Evolutionary conservation across 2,797 vertebrate genomes (phyloP), one percentile per base, ranked within the genome.

Genomic region (Arnoldichthys spilopterus): DNA sequence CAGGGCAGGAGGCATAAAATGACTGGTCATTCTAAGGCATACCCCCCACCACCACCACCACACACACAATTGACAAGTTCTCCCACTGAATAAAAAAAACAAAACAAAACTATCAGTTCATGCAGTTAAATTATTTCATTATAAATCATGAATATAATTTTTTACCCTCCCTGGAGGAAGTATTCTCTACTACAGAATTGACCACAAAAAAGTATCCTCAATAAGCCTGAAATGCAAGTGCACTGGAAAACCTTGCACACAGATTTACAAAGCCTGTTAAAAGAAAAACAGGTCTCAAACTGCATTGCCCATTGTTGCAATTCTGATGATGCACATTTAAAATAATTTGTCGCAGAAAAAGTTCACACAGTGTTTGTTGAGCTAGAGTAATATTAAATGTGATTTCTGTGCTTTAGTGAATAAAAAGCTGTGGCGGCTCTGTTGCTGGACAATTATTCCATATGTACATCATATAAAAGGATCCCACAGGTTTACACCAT

Each of bases 1-100:
- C 64, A 69, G 12, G 15, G n/a, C 63, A 77, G 4, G n/a, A 76
- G 51, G 9, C 18, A 53, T 26, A 69, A 58, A 64, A 34, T n/a
- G 32, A 64, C 62, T 66, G 62, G 6, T 20, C 1, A 8, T 20
- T 32, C 34, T 18, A 32, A 62, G 6, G 30, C 12, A 54, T n/a
- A n/a, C n/a, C n/a, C n/a, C 51, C n/a, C 9, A 54, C 8, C 43
- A 45, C 47, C 16, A 1, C 9, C 47, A 51, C 1, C 16, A 51
- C 47, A 51, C 15, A 16, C 15, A 51, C 47, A 51, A n/a, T n/a
- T n/a, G n/a, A n/a, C n/a, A n/a, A n/a, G n/a, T n/a, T n/a, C n/a
- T n/a, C n/a, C n/a, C n/a, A n/a, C n/a, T n/a, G n/a, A 47, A 49
- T 13, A 15, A 53, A 53, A 53, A 18, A 47, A 15, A 53, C 16